Conservation (phyloP, 2,113 vertebrate species). For the Archilochus colubris region DNA sequence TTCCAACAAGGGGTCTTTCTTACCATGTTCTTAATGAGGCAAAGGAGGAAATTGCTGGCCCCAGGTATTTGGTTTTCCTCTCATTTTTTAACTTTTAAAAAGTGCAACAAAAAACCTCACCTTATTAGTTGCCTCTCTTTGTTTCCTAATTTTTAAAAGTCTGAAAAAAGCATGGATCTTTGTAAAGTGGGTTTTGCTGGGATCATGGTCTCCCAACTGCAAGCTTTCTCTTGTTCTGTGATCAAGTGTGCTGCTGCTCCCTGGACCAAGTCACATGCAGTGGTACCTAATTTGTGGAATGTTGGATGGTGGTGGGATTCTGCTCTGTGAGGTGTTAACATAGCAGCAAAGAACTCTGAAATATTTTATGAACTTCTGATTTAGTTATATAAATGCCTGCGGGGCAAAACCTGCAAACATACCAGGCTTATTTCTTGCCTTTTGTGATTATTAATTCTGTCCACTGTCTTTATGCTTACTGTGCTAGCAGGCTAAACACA, state of each 20-base stretch:
- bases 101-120: background rate
- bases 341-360: background rate
- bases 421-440: background rate
- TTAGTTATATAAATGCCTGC: background rate
- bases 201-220: background rate
- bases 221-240: background rate
- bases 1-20: background rate
- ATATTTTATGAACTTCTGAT: background rate
- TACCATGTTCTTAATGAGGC: background rate
- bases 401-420: background rate
- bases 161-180: background rate
- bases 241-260: background rate
- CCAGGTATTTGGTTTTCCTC: background rate
- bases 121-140: background rate
- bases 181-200: background rate
- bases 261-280: background rate
- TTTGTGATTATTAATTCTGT: background rate
- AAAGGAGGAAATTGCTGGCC: background rate
- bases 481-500: background rate
- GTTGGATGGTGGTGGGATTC: background rate
- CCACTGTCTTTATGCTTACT: background rate
- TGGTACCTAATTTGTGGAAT: background rate
- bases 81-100: background rate
- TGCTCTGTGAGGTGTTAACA: background rate
- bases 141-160: background rate